phyloP scores from a whole-genome alignment of 2,888 invertebrate species.

The Amphimallon solstitiale region DNA sequence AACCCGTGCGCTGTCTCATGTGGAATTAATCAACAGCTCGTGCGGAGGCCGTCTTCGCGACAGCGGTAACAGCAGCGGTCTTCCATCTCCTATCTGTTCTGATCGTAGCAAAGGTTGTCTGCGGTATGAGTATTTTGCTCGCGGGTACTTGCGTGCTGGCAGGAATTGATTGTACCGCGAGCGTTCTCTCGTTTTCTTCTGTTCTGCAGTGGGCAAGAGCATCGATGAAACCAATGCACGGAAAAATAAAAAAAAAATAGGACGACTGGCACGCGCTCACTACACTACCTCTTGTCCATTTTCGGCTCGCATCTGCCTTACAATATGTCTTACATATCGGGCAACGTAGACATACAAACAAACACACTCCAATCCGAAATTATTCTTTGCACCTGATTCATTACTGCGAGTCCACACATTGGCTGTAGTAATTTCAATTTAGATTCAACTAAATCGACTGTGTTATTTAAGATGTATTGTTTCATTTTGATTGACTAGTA shows the following conservation, averaged over 20 bases:
- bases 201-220: neutral
- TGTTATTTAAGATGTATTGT: neutral
- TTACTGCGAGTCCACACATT: slow-evolving; percentile 5
- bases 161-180: slow-evolving; percentile 23
- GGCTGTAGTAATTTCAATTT: slow-evolving; percentile 20
- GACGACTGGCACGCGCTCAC: slow-evolving; percentile 23
- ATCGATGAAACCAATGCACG: slow-evolving; percentile 1
- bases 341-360: slow-evolving; percentile 1
- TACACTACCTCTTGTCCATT: slow-evolving; percentile 24
- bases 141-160: slow-evolving; percentile 29
- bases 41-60: slow-evolving; percentile 19
- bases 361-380: slow-evolving; percentile 9
- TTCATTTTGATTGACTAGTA: neutral
- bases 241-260: slow-evolving; percentile 13
- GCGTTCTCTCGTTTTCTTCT: slow-evolving; percentile 4
- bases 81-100: slow-evolving; percentile 3
- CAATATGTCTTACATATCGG: slow-evolving; percentile 26
- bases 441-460: slow-evolving; percentile 13
- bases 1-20: slow-evolving; percentile 20
- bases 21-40: slow-evolving; percentile 26
- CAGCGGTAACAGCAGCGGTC: neutral
- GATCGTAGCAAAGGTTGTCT: slow-evolving; percentile 17
- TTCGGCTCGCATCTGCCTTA: slow-evolving; percentile 18
- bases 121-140: slow-evolving; percentile 14
- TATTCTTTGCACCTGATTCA: slow-evolving; percentile 28